phyloP scores from a whole-genome alignment of 53 echinoderm and acorn worm genomes.

The Zoroaster sp. region DNA sequence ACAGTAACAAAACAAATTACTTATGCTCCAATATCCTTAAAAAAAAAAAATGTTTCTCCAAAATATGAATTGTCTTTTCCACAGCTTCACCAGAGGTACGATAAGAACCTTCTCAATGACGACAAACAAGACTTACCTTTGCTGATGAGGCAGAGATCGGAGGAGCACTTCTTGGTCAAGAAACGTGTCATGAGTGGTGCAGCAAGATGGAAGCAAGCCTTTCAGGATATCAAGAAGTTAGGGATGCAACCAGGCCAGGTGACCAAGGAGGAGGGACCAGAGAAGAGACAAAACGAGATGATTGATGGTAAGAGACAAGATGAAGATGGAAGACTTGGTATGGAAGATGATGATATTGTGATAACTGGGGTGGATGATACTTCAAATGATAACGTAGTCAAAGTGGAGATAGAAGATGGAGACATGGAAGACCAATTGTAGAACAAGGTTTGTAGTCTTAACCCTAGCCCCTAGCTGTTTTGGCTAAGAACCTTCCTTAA shows the following conservation, averaged over 20 bases:
- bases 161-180: constrained; percentile 4
- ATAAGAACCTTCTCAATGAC: constrained; percentile 43
- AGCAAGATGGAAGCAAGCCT: background rate
- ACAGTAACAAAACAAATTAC: too few species aligned
- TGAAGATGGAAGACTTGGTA: background rate
- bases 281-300: background rate
- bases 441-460: too few species aligned
- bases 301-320: too few species aligned
- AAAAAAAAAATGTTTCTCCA: too few species aligned
- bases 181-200: constrained; percentile 13
- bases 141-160: constrained; percentile 30
- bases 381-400: background rate
- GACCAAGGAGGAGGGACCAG: background rate
- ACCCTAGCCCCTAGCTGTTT: too few species aligned
- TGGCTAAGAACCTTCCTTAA: too few species aligned
- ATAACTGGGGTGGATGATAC: background rate
- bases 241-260: background rate
- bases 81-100: constrained; percentile 39
- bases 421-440: background rate
- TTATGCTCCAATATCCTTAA: too few species aligned
- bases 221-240: background rate
- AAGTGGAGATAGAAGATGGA: background rate
- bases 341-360: background rate
- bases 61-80: background rate
- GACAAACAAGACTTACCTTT: constrained; percentile 38